phyloP scores from a whole-genome alignment of 2,888 invertebrate genomes.

The Taphrorychus bicolor region DNA sequence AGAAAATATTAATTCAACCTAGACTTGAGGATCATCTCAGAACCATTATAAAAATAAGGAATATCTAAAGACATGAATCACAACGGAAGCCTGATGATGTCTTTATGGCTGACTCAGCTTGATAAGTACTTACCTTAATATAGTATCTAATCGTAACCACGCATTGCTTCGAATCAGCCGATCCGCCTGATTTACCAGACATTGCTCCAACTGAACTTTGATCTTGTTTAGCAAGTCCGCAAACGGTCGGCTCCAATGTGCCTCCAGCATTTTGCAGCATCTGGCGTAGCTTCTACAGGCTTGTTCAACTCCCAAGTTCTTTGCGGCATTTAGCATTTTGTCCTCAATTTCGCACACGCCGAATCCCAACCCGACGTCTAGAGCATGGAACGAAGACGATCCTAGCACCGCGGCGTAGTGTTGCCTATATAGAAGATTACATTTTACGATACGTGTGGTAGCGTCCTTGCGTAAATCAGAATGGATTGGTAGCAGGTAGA shows the following conservation, averaged over 20 bases:
- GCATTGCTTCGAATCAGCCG: constrained; percentile 69
- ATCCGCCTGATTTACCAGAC: constrained; percentile 73
- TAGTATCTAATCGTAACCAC: constrained; percentile 69
- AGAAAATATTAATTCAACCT: constrained; percentile 43
- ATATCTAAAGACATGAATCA: no score
- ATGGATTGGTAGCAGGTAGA: no score
- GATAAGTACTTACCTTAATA: constrained; percentile 49
- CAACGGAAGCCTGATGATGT: no score
- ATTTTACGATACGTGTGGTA: not conserved
- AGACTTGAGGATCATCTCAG: not conserved
- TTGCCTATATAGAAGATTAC: constrained; percentile 58
- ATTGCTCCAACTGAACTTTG: constrained; percentile 72
- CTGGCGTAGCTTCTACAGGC: constrained; percentile 80
- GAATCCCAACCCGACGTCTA: constrained; percentile 70
- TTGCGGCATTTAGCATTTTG: constrained; percentile 79
- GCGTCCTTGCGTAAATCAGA: no score
- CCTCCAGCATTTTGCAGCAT: constrained; percentile 55
- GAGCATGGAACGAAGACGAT: constrained; percentile 42
- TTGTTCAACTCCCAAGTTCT: constrained; percentile 80
- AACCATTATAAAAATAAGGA: no score
- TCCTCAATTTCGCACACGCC: constrained; percentile 80
- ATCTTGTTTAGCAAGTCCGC: constrained; percentile 67
- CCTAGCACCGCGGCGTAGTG: constrained; percentile 79
- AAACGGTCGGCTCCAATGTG: constrained; percentile 51
- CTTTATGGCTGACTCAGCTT: no score